These are phyloP conservation scores for Nematostella vectensis DNA, from an alignment of 92 coral and sea anemone genomes.

Conservation along the genomic window DNA sequence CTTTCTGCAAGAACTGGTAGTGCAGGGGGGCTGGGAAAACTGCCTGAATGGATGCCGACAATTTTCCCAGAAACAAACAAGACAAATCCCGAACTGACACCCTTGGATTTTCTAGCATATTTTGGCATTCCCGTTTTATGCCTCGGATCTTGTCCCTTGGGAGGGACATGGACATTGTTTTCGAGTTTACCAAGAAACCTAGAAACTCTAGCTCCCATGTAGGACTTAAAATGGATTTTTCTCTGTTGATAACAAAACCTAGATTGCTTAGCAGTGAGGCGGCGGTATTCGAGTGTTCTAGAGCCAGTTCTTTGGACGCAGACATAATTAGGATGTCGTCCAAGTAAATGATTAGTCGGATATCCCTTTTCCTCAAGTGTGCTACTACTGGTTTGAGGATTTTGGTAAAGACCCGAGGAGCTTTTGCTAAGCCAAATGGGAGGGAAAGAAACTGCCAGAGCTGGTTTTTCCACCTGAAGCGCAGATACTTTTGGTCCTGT, in stretches of 20 bases:
- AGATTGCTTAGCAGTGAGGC: conserved; percentile 11
- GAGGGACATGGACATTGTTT: conserved; percentile 23
- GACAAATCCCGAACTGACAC: conserved; percentile 30
- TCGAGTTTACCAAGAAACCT: conserved; percentile 40
- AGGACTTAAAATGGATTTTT: conserved; percentile 29
- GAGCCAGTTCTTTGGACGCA: conserved; percentile 10
- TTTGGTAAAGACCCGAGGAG: conserved; percentile 22
- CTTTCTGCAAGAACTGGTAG: conserved; percentile 10
- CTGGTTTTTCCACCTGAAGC: conserved; percentile 22
- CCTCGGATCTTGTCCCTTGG: conserved; percentile 22
- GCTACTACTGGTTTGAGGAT: conserved; percentile 21
- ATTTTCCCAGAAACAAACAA: conserved; percentile 34
- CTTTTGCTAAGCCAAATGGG: conserved; percentile 31
- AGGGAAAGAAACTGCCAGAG: conserved; percentile 25
- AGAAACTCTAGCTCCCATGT: conserved; percentile 28
- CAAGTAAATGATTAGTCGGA: conserved; percentile 26
- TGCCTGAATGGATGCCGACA: conserved; percentile 40
- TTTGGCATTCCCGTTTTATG: conserved; percentile 30
- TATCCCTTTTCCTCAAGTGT: conserved; percentile 16
- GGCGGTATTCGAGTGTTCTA: background rate
- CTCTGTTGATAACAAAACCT: conserved; percentile 34
- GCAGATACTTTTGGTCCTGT: conserved; percentile 15
- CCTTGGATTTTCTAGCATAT: conserved; percentile 3
- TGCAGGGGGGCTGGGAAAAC: conserved; percentile 44
- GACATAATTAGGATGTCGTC: conserved; percentile 38